Conservation (phyloP, 1,140 invertebrate species). For the Heliconius melpomene region DNA sequence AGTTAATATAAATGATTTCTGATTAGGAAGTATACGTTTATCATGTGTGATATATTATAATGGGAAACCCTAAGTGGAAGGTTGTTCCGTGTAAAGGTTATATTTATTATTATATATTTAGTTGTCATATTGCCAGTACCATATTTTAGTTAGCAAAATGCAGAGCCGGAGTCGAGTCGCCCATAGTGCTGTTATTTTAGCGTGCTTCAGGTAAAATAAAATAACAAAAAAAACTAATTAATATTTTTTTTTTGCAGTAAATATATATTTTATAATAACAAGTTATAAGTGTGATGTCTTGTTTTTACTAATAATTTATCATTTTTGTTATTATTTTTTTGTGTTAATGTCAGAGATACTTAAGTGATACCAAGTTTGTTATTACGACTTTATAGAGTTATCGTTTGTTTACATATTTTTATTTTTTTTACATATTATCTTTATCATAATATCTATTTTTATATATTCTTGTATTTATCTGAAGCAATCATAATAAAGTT, state of each 20-base stretch:
- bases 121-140: conserved; percentile 53
- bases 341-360: neutral
- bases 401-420: neutral
- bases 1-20: conserved; percentile 33
- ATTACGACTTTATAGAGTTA: neutral
- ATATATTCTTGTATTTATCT: neutral
- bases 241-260: no score
- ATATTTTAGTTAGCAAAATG: conserved; percentile 72
- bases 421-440: neutral
- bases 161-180: conserved; percentile 70
- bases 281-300: conserved; percentile 12
- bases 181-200: conserved; percentile 54
- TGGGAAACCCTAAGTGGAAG: conserved; percentile 57
- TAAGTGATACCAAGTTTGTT: neutral
- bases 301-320: neutral
- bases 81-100: conserved; percentile 56
- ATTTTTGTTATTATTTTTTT: conserved; percentile 7
- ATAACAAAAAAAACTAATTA: neutral
- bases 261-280: conserved; percentile 5
- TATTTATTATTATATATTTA: conserved; percentile 42
- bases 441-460: no score
- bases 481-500: neutral
- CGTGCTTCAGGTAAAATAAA: conserved; percentile 57
- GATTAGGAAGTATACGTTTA: conserved; percentile 41
- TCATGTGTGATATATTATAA: conserved; percentile 38